These are phyloP conservation scores for Asarcornis scutulata DNA, from an alignment of 2,113 vertebrate genomes.

Conservation along the genomic window DNA sequence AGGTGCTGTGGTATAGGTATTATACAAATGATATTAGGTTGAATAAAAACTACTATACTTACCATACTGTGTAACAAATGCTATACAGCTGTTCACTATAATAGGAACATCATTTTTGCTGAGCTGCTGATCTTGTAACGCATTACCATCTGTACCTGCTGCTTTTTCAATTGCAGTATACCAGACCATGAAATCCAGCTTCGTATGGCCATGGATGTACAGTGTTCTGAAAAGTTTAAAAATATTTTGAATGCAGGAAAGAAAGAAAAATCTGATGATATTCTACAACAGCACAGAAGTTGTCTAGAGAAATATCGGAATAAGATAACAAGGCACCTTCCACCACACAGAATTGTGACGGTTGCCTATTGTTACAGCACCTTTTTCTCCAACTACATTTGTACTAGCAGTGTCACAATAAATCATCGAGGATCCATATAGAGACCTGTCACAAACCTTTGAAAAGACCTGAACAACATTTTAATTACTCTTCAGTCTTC, in stretches of 20 bases:
- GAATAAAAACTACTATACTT: constrained; percentile 70
- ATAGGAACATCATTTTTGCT: constrained; percentile 95
- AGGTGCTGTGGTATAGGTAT: background rate
- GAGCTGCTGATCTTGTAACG: constrained; percentile 93
- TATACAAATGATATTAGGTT: background rate
- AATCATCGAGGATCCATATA: background rate
- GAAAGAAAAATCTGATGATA: background rate
- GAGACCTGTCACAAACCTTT: background rate
- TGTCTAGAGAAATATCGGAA: background rate
- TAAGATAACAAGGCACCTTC: background rate
- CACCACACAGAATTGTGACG: background rate
- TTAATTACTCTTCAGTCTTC: background rate
- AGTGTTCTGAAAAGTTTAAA: constrained; percentile 84
- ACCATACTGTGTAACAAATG: constrained; percentile 98
- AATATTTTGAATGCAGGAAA: constrained; percentile 45
- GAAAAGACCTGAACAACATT: background rate
- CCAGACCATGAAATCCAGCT: constrained; percentile 92
- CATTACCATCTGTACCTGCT: constrained; percentile 90
- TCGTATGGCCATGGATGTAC: constrained; percentile 90
- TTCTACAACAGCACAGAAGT: background rate
- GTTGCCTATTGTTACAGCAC: background rate
- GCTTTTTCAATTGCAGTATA: constrained; percentile 91
- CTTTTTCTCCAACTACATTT: background rate
- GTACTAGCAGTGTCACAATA: background rate
- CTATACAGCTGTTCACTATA: constrained; percentile 94